A percentile compares a stretch with the other conserved stretches of the same genome.
phyloP scores from a whole-genome alignment of 2,113 vertebrate species.

The Ciconia maguari region DNA sequence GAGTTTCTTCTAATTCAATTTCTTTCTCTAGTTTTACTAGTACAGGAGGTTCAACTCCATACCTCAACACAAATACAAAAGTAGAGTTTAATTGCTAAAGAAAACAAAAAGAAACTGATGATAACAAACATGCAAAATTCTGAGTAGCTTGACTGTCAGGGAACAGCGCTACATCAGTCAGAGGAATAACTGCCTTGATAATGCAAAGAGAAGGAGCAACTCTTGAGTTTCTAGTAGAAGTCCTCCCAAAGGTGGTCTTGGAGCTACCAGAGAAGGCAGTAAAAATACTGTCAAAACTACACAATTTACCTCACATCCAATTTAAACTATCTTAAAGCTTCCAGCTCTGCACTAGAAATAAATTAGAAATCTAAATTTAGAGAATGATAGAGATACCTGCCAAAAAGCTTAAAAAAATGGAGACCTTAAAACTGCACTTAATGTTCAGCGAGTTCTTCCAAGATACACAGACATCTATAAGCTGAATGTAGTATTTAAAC shows the following conservation, averaged over 20 bases:
- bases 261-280: background rate
- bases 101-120: background rate
- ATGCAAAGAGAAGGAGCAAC: background rate
- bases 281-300: background rate
- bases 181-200: background rate
- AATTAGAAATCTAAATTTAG: background rate
- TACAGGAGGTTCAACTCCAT: slow-evolving; percentile 93
- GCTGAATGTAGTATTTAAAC: background rate
- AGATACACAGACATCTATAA: background rate
- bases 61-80: slow-evolving; percentile 71
- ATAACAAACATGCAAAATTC: background rate
- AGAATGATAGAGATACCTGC: background rate
- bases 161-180: background rate
- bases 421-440: background rate
- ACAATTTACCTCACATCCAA: background rate
- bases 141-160: background rate
- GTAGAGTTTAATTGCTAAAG: background rate
- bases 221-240: background rate
- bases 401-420: background rate
- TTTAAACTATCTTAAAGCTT: background rate
- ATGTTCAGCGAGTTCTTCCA: background rate
- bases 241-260: background rate
- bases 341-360: background rate
- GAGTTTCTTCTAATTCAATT: slow-evolving; percentile 94
- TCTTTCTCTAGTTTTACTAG: slow-evolving; percentile 97